Conservation (phyloP, 2,888 invertebrate species). For the Nysson spinosus region DNA sequence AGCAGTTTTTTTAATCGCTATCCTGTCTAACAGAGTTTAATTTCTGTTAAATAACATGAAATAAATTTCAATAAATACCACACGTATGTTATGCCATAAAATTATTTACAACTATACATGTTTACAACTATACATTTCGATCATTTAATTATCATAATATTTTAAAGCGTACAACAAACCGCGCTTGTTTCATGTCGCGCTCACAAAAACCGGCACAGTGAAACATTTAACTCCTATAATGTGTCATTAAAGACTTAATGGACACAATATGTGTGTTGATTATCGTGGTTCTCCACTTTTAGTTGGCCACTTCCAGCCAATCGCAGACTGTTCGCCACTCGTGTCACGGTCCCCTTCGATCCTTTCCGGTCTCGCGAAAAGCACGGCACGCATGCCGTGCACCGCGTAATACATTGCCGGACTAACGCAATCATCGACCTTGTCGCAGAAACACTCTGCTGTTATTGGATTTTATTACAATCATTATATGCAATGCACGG, state of each 20-base stretch:
- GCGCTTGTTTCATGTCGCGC: no score
- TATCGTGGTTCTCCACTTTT: conserved; percentile 16
- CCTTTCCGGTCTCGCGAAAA: conserved; percentile 40
- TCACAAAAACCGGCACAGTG: no score
- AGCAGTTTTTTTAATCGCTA: no score
- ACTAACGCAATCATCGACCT: conserved; percentile 49
- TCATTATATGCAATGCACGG: conserved; percentile 28
- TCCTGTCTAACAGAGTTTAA: no score
- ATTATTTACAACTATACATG: no score
- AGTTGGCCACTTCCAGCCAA: conserved; percentile 25
- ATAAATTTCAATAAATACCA: no score
- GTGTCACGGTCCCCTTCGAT: conserved; percentile 37
- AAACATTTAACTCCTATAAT: background rate
- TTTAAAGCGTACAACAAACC: no score
- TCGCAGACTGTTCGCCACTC: conserved; percentile 31
- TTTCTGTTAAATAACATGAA: no score
- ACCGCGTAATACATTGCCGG: conserved; percentile 29
- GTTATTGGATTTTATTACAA: conserved; percentile 47
- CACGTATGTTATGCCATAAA: no score
- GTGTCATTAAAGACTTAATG: no score
- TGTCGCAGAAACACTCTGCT: conserved; percentile 39
- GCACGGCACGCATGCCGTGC: conserved; percentile 20
- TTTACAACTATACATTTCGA: no score
- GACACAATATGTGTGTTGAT: background rate
- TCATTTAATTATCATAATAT: no score